Evolutionary conservation across 2,888 invertebrate genomes (phyloP).

Genomic region (Achlya flavicornis): DNA sequence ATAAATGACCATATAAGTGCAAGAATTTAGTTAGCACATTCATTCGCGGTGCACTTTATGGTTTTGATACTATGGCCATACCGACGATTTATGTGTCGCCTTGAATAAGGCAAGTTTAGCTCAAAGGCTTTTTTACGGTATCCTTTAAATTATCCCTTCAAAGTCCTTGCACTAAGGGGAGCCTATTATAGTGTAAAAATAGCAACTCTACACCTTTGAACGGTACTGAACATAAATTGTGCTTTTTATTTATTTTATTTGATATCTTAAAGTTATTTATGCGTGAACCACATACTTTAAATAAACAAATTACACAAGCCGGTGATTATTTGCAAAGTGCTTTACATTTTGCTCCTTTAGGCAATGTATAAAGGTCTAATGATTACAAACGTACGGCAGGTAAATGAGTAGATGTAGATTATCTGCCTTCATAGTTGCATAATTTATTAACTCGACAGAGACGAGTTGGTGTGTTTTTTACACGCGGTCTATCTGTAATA

Average conservation of each 20-base stretch:
- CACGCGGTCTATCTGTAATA: slow-evolving; percentile 3
- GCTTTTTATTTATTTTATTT: slow-evolving; percentile 1
- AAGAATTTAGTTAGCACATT: slow-evolving; percentile 20
- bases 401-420: slow-evolving; percentile 46
- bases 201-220: slow-evolving; percentile 4
- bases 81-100: slow-evolving; percentile 9
- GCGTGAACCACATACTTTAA: slow-evolving; percentile 33
- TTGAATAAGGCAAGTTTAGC: slow-evolving; percentile 11
- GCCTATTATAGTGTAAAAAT: slow-evolving; percentile 9
- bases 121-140: background rate
- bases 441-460: slow-evolving; percentile 26
- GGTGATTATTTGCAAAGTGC: slow-evolving; percentile 44
- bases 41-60: slow-evolving; percentile 14
- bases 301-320: slow-evolving; percentile 39
- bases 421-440: slow-evolving; percentile 36
- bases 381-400: slow-evolving; percentile 46
- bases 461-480: background rate
- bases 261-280: slow-evolving; percentile 15
- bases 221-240: slow-evolving; percentile 6
- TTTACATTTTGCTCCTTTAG: slow-evolving; percentile 40
- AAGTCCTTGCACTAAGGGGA: background rate
- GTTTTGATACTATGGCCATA: slow-evolving; percentile 3
- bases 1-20: slow-evolving; percentile 36
- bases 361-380: slow-evolving; percentile 40
- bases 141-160: background rate